These are phyloP conservation scores for Hafferia zeledoni DNA, from an alignment of 2,797 vertebrate genomes.

Conservation along the genomic window DNA sequence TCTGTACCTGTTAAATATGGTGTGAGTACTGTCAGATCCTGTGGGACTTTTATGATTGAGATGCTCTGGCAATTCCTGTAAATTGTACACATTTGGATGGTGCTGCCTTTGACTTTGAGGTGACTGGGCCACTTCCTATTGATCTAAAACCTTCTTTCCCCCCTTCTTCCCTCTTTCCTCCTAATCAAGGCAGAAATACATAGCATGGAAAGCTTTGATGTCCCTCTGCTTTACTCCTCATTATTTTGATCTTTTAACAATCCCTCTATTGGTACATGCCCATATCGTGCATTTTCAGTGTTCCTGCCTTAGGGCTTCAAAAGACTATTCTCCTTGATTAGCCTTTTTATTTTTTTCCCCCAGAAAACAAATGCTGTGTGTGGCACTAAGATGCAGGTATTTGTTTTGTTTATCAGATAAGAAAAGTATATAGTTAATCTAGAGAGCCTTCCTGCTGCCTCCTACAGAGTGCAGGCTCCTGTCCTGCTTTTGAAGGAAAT, in stretches of 20 bases:
- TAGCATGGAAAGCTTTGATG: slow-evolving; percentile 61
- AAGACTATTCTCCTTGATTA: slow-evolving; percentile 1
- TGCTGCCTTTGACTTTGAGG: slow-evolving; percentile 42
- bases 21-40: slow-evolving; percentile 30
- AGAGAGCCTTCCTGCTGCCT: neutral
- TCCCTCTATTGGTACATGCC: slow-evolving; percentile 18
- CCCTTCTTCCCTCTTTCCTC: neutral
- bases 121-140: slow-evolving; percentile 33
- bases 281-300: neutral
- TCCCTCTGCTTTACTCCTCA: slow-evolving; percentile 44
- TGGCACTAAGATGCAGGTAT: neutral
- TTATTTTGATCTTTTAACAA: slow-evolving; percentile 66
- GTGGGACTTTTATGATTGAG: slow-evolving; percentile 49
- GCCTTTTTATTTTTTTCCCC: neutral
- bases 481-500: slow-evolving; percentile 29
- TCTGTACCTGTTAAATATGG: slow-evolving; percentile 54
- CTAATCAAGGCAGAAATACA: slow-evolving; percentile 61
- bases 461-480: neutral
- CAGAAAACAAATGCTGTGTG: slow-evolving; percentile 22
- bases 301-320: slow-evolving; percentile 34
- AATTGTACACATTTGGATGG: slow-evolving; percentile 50
- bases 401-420: slow-evolving; percentile 1
- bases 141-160: slow-evolving; percentile 30
- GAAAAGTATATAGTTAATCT: neutral
- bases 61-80: slow-evolving; percentile 26